These are phyloP conservation scores for Nyctalus aviator DNA, from an alignment of 2,797 vertebrate genomes.

Conservation along the genomic window DNA sequence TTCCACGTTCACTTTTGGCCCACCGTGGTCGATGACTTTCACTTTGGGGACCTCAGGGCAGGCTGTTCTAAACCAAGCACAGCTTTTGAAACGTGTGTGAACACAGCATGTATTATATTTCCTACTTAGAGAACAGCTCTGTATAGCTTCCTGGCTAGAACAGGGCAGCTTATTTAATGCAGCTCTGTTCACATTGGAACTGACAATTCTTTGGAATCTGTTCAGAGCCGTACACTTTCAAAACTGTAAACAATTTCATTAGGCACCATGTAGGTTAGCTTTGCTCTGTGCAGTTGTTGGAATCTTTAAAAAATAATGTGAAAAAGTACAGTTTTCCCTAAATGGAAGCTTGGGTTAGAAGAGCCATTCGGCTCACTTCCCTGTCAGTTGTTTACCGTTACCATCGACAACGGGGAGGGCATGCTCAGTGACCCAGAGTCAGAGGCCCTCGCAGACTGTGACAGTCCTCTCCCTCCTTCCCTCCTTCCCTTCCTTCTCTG, in stretches of 20 bases:
- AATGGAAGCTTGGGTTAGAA: neutral
- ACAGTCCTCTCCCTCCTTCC: neutral
- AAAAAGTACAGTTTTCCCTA: neutral
- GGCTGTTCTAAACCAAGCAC: neutral
- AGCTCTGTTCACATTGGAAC: neutral
- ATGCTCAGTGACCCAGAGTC: neutral
- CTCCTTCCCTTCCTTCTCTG: neutral
- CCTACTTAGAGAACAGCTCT: neutral
- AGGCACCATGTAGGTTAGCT: neutral
- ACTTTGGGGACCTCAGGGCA: neutral
- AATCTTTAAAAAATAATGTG: neutral
- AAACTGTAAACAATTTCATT: neutral
- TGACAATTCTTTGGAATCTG: neutral
- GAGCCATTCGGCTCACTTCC: neutral
- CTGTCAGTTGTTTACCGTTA: neutral
- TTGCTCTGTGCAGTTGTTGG: constrained; percentile 10
- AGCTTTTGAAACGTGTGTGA: neutral
- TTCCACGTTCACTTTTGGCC: constrained; percentile 40
- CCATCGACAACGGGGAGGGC: neutral
- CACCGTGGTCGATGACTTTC: neutral
- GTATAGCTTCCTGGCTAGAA: neutral
- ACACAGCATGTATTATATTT: neutral
- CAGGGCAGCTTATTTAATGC: neutral
- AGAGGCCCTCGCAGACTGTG: neutral
- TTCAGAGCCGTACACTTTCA: neutral